A percentile compares a stretch with the other conserved stretches of the same genome.
These are phyloP conservation scores for Oncorhynchus gorbuscha DNA, from an alignment of 2,113 vertebrate genomes.

Conservation along the genomic window DNA sequence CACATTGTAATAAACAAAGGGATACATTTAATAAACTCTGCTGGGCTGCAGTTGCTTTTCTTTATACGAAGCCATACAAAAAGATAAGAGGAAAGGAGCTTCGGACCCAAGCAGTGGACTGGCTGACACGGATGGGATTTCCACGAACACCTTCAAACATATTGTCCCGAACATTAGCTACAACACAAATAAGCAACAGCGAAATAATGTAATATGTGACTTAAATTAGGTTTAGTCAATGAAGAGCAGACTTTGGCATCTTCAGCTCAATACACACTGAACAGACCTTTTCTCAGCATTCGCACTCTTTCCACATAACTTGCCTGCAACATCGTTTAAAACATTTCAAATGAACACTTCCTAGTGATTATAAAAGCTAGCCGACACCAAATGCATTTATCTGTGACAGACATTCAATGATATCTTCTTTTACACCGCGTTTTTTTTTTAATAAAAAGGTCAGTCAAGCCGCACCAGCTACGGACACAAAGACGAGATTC, in stretches of 20 bases:
- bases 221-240: conserved; percentile 14
- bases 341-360: not conserved
- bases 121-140: conserved; percentile 16
- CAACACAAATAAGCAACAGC: conserved; percentile 5
- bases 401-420: too few species aligned
- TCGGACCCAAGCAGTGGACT: conserved; percentile 18
- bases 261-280: not conserved
- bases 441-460: too few species aligned
- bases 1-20: conserved; percentile 93
- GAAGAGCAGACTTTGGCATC: conserved; percentile 6
- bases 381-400: not conserved
- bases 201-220: conserved; percentile 16
- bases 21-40: conserved; percentile 82
- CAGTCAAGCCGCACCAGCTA: too few species aligned
- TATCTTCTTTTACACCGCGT: too few species aligned
- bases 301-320: too few species aligned
- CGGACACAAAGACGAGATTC: conserved; percentile 36
- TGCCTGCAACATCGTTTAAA: not conserved
- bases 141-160: conserved; percentile 6
- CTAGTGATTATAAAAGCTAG: not conserved
- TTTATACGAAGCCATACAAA: conserved; percentile 74
- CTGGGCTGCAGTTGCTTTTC: conserved; percentile 77
- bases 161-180: conserved; percentile 2
- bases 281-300: not conserved
- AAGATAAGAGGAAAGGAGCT: conserved; percentile 62